These are phyloP conservation scores for Myotis brandtii DNA, from an alignment of 2,113 vertebrate genomes.

Conservation along the genomic window DNA sequence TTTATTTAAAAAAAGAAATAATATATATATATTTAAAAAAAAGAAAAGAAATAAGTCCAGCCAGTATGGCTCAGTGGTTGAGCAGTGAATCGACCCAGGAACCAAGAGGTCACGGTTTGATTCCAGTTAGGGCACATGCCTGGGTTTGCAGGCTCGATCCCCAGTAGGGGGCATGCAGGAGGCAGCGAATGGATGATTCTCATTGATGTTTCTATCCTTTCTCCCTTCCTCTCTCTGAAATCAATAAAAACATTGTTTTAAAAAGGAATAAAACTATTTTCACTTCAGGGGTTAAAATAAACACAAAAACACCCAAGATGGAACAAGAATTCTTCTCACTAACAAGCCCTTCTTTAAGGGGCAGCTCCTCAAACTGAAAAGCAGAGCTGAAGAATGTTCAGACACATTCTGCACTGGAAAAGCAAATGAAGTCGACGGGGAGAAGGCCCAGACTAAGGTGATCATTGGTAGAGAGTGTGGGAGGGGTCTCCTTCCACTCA, in stretches of 20 bases:
- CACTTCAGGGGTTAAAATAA: not conserved
- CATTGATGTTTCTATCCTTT: not conserved
- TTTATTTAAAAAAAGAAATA: not conserved
- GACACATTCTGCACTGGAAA: not conserved
- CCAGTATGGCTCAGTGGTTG: not conserved
- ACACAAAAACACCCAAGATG: not conserved
- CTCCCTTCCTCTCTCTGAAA: not conserved
- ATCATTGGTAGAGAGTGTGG: not conserved
- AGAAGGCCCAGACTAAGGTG: not conserved
- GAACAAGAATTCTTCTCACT: not conserved
- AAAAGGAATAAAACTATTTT: not conserved
- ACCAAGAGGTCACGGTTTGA: not conserved
- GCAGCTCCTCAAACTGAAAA: conserved; percentile 7
- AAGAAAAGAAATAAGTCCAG: not conserved
- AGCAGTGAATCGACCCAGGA: not conserved
- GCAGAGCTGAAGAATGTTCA: not conserved
- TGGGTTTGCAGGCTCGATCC: too few relatives aligned
- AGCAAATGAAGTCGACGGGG: not conserved
- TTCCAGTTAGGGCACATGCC: not conserved
- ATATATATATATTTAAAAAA: not conserved
- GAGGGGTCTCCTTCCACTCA: not conserved
- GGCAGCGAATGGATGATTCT: not conserved
- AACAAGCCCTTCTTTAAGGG: not conserved
- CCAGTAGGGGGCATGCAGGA: not conserved
- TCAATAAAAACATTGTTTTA: too few relatives aligned